These are phyloP conservation scores for Lethrus apterus DNA, from an alignment of 1,140 invertebrate species.

Conservation along the genomic window DNA sequence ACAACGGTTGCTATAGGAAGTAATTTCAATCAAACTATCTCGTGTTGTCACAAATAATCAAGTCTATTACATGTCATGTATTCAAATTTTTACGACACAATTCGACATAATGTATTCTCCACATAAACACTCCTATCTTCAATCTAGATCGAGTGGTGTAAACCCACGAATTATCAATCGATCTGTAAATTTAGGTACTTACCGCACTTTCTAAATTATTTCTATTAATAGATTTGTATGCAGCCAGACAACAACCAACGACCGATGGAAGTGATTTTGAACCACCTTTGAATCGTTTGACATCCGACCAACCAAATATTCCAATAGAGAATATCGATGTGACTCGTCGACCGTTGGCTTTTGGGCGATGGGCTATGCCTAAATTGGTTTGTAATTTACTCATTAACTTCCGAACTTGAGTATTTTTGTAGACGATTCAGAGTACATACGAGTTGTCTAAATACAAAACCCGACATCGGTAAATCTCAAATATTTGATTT, in stretches of 20 bases:
- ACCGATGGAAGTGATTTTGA: conserved; percentile 27
- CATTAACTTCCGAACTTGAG: too few relatives aligned
- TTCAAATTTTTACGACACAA: neutral
- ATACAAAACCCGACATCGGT: too few relatives aligned
- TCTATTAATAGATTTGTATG: conserved; percentile 8
- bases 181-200: conserved; percentile 27
- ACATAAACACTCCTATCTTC: conserved; percentile 34
- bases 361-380: conserved; percentile 31
- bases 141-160: conserved; percentile 21
- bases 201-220: neutral
- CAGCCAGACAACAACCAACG: conserved; percentile 22
- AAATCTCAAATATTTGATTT: too few relatives aligned
- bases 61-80: neutral
- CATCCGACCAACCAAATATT: conserved; percentile 32
- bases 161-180: conserved; percentile 30
- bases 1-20: too few relatives aligned
- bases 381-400: conserved; percentile 38
- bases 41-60: neutral
- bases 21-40: too few relatives aligned
- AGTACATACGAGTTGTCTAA: too few relatives aligned
- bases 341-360: conserved; percentile 30
- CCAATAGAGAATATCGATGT: conserved; percentile 31
- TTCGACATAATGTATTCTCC: conserved; percentile 22
- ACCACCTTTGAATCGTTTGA: conserved; percentile 30
- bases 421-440: too few relatives aligned